These are phyloP conservation scores for Drosophila dives DNA, from an alignment of 2,888 invertebrate genomes.

Conservation along the genomic window DNA sequence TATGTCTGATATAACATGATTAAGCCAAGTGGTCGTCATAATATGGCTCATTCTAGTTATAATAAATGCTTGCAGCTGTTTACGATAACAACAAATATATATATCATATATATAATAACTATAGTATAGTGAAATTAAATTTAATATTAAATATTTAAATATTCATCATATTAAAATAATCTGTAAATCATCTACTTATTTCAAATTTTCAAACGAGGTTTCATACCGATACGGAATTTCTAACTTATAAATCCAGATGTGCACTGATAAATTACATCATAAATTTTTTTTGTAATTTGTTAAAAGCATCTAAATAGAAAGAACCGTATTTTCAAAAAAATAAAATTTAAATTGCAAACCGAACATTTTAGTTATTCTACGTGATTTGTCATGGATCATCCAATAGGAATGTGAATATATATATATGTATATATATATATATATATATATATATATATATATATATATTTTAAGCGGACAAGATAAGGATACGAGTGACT, in stretches of 20 bases:
- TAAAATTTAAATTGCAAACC: neutral
- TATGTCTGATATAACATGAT: slow-evolving; percentile 37
- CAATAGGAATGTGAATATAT: slow-evolving; percentile 29
- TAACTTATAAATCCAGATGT: neutral
- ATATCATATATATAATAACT: too few relatives aligned
- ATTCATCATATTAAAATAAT: too few relatives aligned
- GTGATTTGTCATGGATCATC: slow-evolving; percentile 31
- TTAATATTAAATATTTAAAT: too few relatives aligned
- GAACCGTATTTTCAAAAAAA: neutral
- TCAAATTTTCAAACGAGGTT: neutral
- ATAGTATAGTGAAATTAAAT: neutral
- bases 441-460: neutral
- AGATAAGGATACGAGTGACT: neutral
- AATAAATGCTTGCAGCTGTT: slow-evolving; percentile 16
- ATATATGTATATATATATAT: neutral
- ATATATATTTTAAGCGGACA: neutral
- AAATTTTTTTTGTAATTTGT: neutral
- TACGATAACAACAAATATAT: slow-evolving; percentile 32
- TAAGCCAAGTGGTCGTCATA: slow-evolving; percentile 23
- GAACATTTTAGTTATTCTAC: neutral
- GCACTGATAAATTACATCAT: neutral
- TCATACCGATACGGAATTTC: neutral
- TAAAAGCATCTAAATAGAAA: neutral
- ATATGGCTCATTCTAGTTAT: neutral
- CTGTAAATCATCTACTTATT: too few relatives aligned